Percentiles rank a stretch among this genome's conserved stretches.
Conservation (phyloP, 2,113 vertebrate species). For the Atractosteus spatula region DNA sequence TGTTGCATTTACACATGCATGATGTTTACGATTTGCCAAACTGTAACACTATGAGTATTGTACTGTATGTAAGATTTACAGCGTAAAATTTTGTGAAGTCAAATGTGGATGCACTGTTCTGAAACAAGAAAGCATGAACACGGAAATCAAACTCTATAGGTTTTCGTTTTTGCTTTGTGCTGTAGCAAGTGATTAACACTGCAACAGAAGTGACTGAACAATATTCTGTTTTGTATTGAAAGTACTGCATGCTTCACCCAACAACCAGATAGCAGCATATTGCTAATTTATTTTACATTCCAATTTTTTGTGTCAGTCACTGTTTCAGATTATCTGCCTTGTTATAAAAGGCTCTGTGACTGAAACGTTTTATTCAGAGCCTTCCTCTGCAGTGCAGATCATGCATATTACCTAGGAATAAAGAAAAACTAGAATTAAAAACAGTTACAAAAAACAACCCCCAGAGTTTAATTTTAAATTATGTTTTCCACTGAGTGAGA, state of each 20-base stretch:
- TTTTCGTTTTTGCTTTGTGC: conserved; percentile 35
- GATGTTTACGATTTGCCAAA: too few relatives aligned
- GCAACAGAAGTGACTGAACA: conserved; percentile 47
- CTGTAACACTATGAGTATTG: too few relatives aligned
- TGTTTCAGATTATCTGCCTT: conserved; percentile 53
- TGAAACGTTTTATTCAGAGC: conserved; percentile 50
- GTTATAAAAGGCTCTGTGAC: conserved; percentile 39
- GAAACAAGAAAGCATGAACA: too few relatives aligned
- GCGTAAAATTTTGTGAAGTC: too few relatives aligned
- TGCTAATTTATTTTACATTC: conserved; percentile 37
- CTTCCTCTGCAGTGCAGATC: conserved; percentile 27
- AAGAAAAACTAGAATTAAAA: conserved; percentile 35
- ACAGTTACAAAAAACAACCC: conserved; percentile 33
- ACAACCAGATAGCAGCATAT: conserved; percentile 56
- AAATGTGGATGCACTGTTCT: too few relatives aligned
- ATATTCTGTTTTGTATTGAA: conserved; percentile 55
- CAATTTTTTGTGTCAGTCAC: conserved; percentile 29
- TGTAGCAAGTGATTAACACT: conserved; percentile 57
- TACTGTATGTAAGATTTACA: too few relatives aligned
- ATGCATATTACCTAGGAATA: conserved; percentile 43
- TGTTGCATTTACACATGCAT: conserved; percentile 28
- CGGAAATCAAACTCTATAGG: too few relatives aligned
- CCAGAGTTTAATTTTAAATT: conserved; percentile 34
- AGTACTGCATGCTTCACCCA: conserved; percentile 60
- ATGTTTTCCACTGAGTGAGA: conserved; percentile 19